Evolutionary conservation across 2,797 vertebrate genomes (phyloP).

Genomic region (Morus bassanus): DNA sequence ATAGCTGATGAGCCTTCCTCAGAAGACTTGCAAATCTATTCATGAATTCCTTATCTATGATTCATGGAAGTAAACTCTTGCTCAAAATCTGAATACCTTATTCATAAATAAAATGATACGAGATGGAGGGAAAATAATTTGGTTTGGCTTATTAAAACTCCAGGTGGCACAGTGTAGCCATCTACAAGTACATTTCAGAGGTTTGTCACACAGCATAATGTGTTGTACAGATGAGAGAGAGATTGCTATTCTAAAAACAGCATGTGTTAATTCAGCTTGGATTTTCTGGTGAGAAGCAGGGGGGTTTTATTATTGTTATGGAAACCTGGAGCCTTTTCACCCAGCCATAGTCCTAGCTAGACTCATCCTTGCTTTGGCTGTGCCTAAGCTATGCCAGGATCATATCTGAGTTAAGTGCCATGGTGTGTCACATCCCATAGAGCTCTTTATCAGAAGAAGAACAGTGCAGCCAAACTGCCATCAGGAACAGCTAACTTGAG

Average conservation of each 20-base stretch:
- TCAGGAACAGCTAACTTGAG: neutral
- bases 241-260: neutral
- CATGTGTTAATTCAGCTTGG: neutral
- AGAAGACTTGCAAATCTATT: slow-evolving; percentile 29
- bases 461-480: neutral
- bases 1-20: neutral
- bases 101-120: neutral
- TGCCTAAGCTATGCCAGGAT: neutral
- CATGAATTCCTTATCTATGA: neutral
- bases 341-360: neutral
- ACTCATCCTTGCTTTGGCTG: neutral
- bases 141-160: slow-evolving; percentile 43
- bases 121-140: slow-evolving; percentile 12
- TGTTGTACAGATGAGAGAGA: neutral
- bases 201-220: neutral
- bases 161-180: neutral
- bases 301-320: neutral
- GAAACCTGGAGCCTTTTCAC: neutral
- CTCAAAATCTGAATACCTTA: neutral
- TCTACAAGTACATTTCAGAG: slow-evolving; percentile 13
- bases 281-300: neutral
- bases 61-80: neutral
- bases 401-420: neutral
- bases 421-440: neutral
- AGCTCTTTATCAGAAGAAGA: neutral